A percentile compares a stretch with the other conserved stretches of the same genome.
Evolutionary conservation across 2,888 invertebrate species (phyloP).

Genomic region (Unio pictorum): DNA sequence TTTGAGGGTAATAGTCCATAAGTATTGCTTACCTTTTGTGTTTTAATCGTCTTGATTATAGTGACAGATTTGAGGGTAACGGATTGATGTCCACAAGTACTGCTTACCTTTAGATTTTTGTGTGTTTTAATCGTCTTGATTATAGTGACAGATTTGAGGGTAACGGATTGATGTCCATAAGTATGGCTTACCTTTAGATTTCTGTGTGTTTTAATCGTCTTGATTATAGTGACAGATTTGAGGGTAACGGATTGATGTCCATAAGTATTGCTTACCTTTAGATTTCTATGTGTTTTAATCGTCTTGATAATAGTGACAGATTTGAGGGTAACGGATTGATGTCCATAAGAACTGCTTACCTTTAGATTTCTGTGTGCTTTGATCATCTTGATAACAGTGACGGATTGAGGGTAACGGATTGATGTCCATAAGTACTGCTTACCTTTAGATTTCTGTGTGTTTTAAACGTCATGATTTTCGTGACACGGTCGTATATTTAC

Average conservation of each 20-base stretch:
- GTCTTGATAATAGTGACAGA: slow-evolving; percentile 3
- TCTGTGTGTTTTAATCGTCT: neutral
- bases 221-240: slow-evolving; percentile 16
- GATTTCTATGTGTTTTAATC: neutral
- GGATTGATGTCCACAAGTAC: too few species aligned
- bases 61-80: too few species aligned
- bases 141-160: slow-evolving; percentile 45
- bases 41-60: too few species aligned
- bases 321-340: slow-evolving; percentile 33
- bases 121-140: too few species aligned
- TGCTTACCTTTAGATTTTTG: too few species aligned
- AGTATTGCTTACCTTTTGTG: too few species aligned
- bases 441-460: neutral
- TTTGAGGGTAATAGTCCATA: too few species aligned
- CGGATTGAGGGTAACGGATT: slow-evolving; percentile 31
- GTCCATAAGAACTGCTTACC: neutral
- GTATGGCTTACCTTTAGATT: neutral
- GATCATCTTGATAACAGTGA: neutral
- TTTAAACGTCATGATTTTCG: neutral
- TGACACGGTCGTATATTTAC: too few species aligned
- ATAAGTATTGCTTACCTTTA: neutral
- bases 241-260: slow-evolving; percentile 26
- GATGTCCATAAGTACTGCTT: neutral
- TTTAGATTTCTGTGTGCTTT: neutral
- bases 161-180: slow-evolving; percentile 14